Evolutionary conservation across 2,888 invertebrate species (phyloP).

Genomic region (Agapostemon virescens): DNA sequence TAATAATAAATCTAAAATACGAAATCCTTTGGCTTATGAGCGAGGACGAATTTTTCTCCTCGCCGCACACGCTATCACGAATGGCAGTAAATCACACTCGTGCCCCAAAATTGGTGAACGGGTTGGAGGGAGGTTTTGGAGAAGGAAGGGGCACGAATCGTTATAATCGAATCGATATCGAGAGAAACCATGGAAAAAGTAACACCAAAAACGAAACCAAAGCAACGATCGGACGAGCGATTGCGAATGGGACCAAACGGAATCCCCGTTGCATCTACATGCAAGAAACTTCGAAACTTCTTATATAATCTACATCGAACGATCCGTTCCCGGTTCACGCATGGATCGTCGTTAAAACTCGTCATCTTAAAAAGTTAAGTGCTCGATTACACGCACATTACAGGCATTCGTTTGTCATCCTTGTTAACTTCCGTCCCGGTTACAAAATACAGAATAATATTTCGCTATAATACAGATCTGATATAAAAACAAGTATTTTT

Average conservation of each 20-base stretch:
- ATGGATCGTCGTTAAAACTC: conserved; percentile 63
- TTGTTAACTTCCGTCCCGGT: conserved; percentile 69
- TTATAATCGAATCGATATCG: conserved; percentile 20
- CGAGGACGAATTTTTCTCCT: conserved; percentile 4
- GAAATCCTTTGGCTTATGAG: background rate
- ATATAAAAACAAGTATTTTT: conserved; percentile 80
- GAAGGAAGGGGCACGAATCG: conserved; percentile 23
- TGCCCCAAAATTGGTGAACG: too few relatives aligned
- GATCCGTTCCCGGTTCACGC: conserved; percentile 54
- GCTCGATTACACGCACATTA: conserved; percentile 66
- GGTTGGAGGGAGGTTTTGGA: too few relatives aligned
- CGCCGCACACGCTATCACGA: conserved; percentile 46
- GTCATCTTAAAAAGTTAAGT: conserved; percentile 62
- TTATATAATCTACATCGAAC: conserved; percentile 63
- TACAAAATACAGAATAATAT: conserved; percentile 80
- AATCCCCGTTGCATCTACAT: conserved; percentile 61
- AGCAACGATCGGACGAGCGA: conserved; percentile 55
- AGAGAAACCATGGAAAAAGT: conserved; percentile 32
- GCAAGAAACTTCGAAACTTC: conserved; percentile 62
- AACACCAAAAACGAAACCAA: conserved; percentile 22
- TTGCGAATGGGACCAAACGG: conserved; percentile 61
- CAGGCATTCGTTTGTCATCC: conserved; percentile 68
- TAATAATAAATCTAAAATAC: conserved; percentile 15
- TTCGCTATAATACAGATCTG: conserved; percentile 79
- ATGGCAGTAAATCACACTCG: conserved; percentile 61